Evolutionary conservation across 2,797 vertebrate genomes (phyloP).

Genomic region (Megalops cyprinoides): DNA sequence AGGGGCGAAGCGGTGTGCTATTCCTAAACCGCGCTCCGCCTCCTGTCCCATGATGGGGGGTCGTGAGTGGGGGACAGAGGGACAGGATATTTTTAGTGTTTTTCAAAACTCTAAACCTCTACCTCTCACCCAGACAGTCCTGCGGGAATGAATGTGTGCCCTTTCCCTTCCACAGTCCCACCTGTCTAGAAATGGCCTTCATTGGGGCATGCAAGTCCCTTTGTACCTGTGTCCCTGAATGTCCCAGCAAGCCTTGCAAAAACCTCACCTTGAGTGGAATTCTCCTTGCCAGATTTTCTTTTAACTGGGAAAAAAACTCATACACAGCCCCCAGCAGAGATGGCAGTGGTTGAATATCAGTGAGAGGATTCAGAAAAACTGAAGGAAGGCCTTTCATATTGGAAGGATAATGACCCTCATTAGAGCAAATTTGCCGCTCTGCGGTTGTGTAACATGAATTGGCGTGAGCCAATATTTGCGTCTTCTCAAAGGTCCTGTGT

Average conservation of each 20-base stretch:
- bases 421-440: too few species aligned
- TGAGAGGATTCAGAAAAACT: neutral
- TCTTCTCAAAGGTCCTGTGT: too few species aligned
- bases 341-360: neutral
- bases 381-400: neutral
- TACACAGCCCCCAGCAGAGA: neutral
- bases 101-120: neutral
- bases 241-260: neutral
- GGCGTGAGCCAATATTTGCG: neutral
- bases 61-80: neutral
- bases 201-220: neutral
- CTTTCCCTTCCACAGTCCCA: conserved; percentile 5
- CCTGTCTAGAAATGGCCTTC: neutral
- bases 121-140: conserved; percentile 4
- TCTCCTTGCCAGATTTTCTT: neutral
- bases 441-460: neutral
- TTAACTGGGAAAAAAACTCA: neutral
- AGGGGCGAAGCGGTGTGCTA: neutral
- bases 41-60: neutral
- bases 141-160: neutral
- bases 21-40: neutral
- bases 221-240: neutral
- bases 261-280: neutral
- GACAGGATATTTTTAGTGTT: neutral
- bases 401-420: neutral